Conservation (phyloP, 2,888 invertebrate genomes). For the Sphecodes monilicornis region DNA sequence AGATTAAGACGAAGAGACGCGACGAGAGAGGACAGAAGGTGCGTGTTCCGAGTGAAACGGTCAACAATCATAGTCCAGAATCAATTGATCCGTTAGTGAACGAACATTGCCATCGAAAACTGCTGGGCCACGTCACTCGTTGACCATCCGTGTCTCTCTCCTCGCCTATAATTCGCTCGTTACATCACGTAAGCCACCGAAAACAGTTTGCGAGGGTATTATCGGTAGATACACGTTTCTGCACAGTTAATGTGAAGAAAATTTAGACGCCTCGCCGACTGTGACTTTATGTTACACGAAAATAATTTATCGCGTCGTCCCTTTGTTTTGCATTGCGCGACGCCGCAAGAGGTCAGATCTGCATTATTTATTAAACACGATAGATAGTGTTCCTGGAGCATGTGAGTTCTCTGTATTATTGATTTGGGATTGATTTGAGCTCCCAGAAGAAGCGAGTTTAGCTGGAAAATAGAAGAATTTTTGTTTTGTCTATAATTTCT, state of each 20-base stretch:
- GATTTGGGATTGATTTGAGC: no score
- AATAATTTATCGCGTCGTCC: not conserved
- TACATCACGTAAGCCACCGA: conserved; percentile 9
- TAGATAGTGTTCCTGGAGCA: not conserved
- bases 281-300: conserved; percentile 41
- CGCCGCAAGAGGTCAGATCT: not conserved
- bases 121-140: not conserved
- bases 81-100: not conserved
- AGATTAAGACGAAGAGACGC: conserved; percentile 17
- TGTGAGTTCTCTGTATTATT: not conserved
- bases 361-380: not conserved
- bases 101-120: not conserved
- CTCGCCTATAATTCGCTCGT: conserved; percentile 17
- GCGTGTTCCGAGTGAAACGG: not conserved
- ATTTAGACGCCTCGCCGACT: conserved; percentile 41
- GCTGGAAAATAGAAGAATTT: not conserved
- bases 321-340: not conserved
- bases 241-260: conserved; percentile 42
- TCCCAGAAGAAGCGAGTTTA: not conserved
- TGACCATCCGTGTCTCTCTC: not conserved
- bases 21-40: not conserved
- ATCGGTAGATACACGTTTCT: conserved; percentile 40
- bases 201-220: conserved; percentile 25
- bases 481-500: not conserved
- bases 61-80: not conserved